Percentiles rank a stretch among this genome's conserved stretches.
Evolutionary conservation across 2,797 vertebrate species (phyloP).

Genomic region (Falco cherrug): DNA sequence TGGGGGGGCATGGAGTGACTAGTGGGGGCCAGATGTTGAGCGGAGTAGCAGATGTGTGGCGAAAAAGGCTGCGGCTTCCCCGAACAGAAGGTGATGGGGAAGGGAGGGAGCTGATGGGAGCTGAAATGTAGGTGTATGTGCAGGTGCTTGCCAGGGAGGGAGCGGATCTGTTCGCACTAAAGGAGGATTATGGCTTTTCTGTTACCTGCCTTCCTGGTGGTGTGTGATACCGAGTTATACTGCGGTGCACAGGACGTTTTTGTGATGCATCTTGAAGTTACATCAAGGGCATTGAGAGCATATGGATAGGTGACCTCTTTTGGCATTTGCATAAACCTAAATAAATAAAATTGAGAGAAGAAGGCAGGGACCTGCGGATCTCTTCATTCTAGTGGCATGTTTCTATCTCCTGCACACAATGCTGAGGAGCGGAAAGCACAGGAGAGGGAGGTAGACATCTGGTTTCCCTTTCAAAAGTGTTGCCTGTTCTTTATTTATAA

Average conservation of each 20-base stretch:
- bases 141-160: neutral
- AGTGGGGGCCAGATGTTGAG: neutral
- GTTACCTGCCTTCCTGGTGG: neutral
- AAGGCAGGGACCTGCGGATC: conserved; percentile 30
- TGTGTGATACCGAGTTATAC: neutral
- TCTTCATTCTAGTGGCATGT: neutral
- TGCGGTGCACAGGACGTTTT: neutral
- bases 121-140: neutral
- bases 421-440: conserved; percentile 13
- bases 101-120: neutral
- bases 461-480: conserved; percentile 61
- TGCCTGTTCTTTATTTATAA: conserved; percentile 68
- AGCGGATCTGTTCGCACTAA: neutral
- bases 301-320: conserved; percentile 36
- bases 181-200: neutral
- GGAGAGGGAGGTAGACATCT: conserved; percentile 49
- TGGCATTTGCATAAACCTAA: conserved; percentile 62
- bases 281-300: conserved; percentile 30
- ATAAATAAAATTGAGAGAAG: conserved; percentile 9
- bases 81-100: neutral
- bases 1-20: neutral
- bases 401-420: neutral
- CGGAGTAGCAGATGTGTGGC: neutral
- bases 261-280: conserved; percentile 38
- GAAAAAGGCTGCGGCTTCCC: neutral